Evolutionary conservation across 2,888 invertebrate genomes (phyloP), one percentile per base, ranked within the genome.

Genomic region (Hyppa rectilinea): DNA sequence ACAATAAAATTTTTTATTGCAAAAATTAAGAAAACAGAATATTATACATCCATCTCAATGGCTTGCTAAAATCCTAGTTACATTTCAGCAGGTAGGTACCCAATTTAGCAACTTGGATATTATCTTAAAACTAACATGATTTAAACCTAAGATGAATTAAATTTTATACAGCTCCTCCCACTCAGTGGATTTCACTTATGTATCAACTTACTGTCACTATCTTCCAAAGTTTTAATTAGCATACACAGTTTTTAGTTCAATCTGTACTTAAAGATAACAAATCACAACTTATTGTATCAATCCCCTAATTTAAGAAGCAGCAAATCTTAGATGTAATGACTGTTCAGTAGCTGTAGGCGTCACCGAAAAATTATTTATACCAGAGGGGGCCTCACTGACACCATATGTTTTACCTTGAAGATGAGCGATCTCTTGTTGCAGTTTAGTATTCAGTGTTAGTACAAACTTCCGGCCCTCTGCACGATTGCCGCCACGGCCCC

Each of bases 271-370:
- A 66, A 14, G 0, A 63, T 60, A 66, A 64, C 4, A 78, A 82
- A 78, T 78, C 79, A 82, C 82, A 69, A 74, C 69, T 69, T 64
- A 67, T 50, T 59, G 12, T 40, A 53, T 40, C 65, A 34, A 38
- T 56, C 10, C 36, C 43, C 55, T 64, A 75, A 47, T 61, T 84
- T 87, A 93, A 75, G 90, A 84, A 75, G 82, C 89, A 75, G 92
- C 95, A 93, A 96, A 96, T 86, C 96, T 90, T 84, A 95, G 93
- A 90, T 96, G 95, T 61, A 96, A 86, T 36, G 94, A 92, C 83
- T 94, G 94, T 14, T 83, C 84, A 38, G 96, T 96, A 40, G 93
- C 89, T 47, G 93, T 90, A 36, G 96, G 95, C 29, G 94, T 95
- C 1, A 94, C 93, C 17, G 91, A 88, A 73, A 93, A 94, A 78